Evolutionary conservation across 2,888 invertebrate species (phyloP), one percentile per base, ranked within the genome.

Genomic region (Tetramorium bicarinatum): DNA sequence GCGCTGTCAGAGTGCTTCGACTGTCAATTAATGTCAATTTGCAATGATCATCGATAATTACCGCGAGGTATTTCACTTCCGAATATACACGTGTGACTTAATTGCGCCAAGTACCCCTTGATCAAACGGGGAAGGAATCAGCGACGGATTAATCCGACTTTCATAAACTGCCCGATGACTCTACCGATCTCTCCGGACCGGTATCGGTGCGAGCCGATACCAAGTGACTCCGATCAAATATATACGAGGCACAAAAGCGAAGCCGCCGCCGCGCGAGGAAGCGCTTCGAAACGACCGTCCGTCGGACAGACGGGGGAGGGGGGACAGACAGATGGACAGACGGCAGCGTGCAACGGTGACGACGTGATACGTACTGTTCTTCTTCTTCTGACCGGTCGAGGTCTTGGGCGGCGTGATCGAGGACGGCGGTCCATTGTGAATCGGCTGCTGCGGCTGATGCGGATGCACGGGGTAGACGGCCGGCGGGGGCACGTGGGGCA

Each of bases 381-480:
- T 94, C 92, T 94, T 96, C 95, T 96, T 96, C 95, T 97, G 97
- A 91, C 97, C 97, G 91, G 97, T 96, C 74, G 97, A 96, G 92
- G 96, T 96, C 92, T 95, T 95, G 90, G 95, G 95, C 94, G 96
- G 96, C 93, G 95, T 95, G 91, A 95, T 95, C 77, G 79, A 72
- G 86, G 95, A 94, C 89, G 95, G 94, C 85, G 92, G 92, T 87
- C 94, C 95, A 90, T 93, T 94, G 92, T 94, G 93, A 87, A 93
- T 92, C 80, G 94, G 93, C 86, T 93, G 92, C 95, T 61, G 96
- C 95, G 66, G 96, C 95, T 82, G 96, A 95, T 71, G 96, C 93
- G 94, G 94, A 95, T 95, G 93, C 93, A 52, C 95, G 93, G 85
- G 96, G 95, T 85, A 96, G 95, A 77, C 96, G 25, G 96, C 96